Percentiles rank a stretch among this genome's conserved stretches.
Conservation (phyloP, 2,113 vertebrate species). For the Coptodon bakossiorum region DNA sequence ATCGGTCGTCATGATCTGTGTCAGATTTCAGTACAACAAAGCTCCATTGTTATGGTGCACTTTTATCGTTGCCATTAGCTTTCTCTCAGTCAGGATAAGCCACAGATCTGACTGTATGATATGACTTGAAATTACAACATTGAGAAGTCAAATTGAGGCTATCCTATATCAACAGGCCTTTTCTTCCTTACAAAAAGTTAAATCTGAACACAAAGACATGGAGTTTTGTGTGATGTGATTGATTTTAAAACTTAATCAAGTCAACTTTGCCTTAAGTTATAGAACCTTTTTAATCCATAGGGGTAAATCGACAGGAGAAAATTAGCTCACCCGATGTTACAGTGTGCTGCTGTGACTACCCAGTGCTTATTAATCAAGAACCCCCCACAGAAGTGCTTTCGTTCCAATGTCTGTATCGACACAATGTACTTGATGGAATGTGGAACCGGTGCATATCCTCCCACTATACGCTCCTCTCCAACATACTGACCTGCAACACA, state of each 20-base stretch:
- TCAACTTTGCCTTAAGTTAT: neutral
- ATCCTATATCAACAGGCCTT: neutral
- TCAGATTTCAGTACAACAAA: neutral
- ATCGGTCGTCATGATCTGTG: neutral
- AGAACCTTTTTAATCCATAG: neutral
- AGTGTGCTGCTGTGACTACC: conserved; percentile 87
- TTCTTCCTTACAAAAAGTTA: neutral
- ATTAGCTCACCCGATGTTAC: conserved; percentile 72
- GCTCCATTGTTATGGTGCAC: neutral
- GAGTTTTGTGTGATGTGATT: neutral
- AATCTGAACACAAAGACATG: neutral
- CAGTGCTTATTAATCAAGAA: conserved; percentile 79
- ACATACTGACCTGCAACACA: conserved; percentile 31
- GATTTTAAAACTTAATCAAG: neutral
- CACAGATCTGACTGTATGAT: neutral
- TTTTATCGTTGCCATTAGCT: conserved; percentile 24
- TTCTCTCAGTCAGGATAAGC: conserved; percentile 1
- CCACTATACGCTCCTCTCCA: conserved; percentile 65
- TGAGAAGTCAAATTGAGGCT: neutral
- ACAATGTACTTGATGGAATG: conserved; percentile 76
- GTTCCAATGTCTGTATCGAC: conserved; percentile 70
- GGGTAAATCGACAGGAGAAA: neutral
- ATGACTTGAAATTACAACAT: neutral
- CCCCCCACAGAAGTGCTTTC: conserved; percentile 78
- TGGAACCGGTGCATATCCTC: conserved; percentile 69